Percentiles rank a stretch among this genome's conserved stretches.
phyloP scores from a whole-genome alignment of 2,888 invertebrate species.

The Drosophila merina region DNA sequence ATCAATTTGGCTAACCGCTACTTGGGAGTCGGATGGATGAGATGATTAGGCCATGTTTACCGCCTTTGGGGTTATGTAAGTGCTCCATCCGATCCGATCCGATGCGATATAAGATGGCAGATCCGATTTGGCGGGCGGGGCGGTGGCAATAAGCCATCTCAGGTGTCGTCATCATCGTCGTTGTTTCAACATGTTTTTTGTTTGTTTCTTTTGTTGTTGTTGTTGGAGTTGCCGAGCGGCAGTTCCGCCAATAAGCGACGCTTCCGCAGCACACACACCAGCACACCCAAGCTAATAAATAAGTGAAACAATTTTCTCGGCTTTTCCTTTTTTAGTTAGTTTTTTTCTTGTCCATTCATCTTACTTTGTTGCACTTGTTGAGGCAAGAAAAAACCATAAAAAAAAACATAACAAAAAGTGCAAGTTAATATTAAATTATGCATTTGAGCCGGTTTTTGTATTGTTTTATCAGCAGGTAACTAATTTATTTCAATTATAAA shows the following conservation, averaged over 20 bases:
- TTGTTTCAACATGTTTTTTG: conserved; percentile 66
- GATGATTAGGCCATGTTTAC: conserved; percentile 78
- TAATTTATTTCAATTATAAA: neutral
- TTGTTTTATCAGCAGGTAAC: neutral
- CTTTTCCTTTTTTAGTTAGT: conserved; percentile 56
- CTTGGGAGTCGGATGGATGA: conserved; percentile 47
- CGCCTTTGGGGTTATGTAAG: conserved; percentile 63
- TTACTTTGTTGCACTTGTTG: conserved; percentile 41
- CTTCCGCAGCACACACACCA: conserved; percentile 66
- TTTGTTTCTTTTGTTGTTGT: conserved; percentile 24
- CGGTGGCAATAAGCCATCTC: conserved; percentile 69
- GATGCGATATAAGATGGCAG: conserved; percentile 61
- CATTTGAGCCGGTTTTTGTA: conserved; percentile 2
- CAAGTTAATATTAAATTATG: conserved; percentile 24
- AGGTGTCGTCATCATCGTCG: conserved; percentile 72
- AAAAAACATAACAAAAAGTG: conserved; percentile 4
- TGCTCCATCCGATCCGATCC: conserved; percentile 45
- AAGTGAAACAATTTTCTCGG: conserved; percentile 57
- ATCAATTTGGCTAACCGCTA: conserved; percentile 62
- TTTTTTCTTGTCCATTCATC: conserved; percentile 21
- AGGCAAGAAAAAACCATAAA: conserved; percentile 10
- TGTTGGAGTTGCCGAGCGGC: conserved; percentile 47
- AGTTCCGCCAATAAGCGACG: conserved; percentile 78
- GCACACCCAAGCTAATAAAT: conserved; percentile 17
- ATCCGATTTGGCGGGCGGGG: conserved; percentile 52